phyloP scores from a whole-genome alignment of 2,113 vertebrate genomes.

The Osmerus mordax region DNA sequence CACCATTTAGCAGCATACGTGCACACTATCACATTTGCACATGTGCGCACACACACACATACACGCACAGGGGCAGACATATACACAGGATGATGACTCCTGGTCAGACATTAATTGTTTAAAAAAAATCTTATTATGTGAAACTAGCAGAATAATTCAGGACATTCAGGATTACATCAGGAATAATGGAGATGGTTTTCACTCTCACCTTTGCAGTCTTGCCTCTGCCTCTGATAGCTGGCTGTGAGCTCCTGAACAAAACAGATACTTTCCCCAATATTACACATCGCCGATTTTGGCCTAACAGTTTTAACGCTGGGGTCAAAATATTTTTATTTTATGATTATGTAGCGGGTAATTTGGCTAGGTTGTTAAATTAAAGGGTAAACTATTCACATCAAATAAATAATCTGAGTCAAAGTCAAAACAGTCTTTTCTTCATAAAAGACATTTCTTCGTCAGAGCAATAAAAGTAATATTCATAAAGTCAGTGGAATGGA shows the following conservation, averaged over 20 bases:
- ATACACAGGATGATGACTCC: background rate
- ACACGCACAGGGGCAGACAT: constrained; percentile 20
- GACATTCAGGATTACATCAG: background rate
- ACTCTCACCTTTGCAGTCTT: constrained; percentile 78
- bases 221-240: constrained; percentile 76
- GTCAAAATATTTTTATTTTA: too few species aligned
- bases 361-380: too few species aligned
- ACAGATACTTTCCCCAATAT: constrained; percentile 13
- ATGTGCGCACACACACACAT: constrained; percentile 12
- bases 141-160: background rate
- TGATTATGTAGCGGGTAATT: too few species aligned
- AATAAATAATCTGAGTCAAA: too few species aligned
- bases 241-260: constrained; percentile 80
- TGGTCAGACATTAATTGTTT: too few species aligned
- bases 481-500: background rate
- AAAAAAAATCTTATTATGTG: too few species aligned
- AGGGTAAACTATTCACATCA: too few species aligned
- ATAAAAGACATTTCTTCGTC: too few species aligned
- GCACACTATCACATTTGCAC: constrained; percentile 18
- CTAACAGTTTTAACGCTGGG: background rate
- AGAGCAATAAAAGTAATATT: background rate
- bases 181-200: background rate
- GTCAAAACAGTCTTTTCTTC: too few species aligned
- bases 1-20: constrained; percentile 55
- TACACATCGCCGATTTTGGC: background rate